A percentile compares a stretch with the other conserved stretches of the same genome.
These are phyloP conservation scores for Riparia riparia DNA, from an alignment of 2,113 vertebrate species.

Conservation along the genomic window DNA sequence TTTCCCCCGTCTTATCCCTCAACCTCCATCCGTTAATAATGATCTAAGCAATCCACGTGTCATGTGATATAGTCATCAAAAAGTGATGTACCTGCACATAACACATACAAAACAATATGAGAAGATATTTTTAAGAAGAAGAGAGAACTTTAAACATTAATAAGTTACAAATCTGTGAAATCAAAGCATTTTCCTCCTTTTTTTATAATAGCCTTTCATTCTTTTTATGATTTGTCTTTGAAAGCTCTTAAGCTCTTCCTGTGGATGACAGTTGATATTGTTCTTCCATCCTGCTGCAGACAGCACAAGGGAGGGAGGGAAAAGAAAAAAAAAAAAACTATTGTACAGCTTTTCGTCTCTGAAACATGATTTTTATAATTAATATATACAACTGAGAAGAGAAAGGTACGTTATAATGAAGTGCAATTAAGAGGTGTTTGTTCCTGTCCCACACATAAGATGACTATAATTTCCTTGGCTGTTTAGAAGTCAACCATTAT, in stretches of 20 bases:
- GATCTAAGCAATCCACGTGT: constrained; percentile 43
- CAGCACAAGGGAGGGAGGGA: constrained; percentile 77
- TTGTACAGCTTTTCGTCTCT: constrained; percentile 79
- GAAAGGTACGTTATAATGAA: constrained; percentile 88
- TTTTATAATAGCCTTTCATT: constrained; percentile 86
- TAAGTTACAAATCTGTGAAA: constrained; percentile 79
- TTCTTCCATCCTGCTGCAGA: constrained; percentile 82
- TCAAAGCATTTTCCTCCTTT: constrained; percentile 80
- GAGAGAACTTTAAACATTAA: constrained; percentile 83
- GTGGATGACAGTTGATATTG: constrained; percentile 85
- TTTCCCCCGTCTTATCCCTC: background rate
- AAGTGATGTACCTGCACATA: constrained; percentile 69
- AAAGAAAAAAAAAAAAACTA: constrained; percentile 60
- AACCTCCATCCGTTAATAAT: constrained; percentile 4
- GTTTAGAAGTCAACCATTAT: constrained; percentile 86
- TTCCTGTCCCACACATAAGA: constrained; percentile 80
- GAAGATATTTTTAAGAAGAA: constrained; percentile 76
- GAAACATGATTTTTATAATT: constrained; percentile 87
- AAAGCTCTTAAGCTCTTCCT: constrained; percentile 83
- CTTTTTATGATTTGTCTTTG: constrained; percentile 88
- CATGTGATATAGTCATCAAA: constrained; percentile 79
- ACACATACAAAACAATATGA: constrained; percentile 74
- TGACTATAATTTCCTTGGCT: constrained; percentile 85
- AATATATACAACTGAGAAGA: constrained; percentile 86
- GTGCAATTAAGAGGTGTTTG: constrained; percentile 89